These are phyloP conservation scores for Metalampra italica DNA, from an alignment of 2,888 invertebrate genomes.

Conservation along the genomic window DNA sequence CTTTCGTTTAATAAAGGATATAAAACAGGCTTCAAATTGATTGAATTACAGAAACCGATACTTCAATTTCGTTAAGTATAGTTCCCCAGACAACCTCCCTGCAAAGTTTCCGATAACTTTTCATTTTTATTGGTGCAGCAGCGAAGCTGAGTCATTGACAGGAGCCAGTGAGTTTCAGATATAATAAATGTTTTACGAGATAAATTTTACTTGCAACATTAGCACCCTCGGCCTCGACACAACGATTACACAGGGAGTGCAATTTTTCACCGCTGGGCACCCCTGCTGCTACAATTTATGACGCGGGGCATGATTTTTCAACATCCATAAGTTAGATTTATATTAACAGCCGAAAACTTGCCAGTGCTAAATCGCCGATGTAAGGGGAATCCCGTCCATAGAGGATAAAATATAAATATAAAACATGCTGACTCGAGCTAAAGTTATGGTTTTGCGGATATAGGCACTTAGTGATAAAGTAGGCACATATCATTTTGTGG, in stretches of 20 bases:
- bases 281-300: conserved; percentile 69
- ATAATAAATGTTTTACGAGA: conserved; percentile 67
- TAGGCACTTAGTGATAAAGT: background rate
- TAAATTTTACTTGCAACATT: conserved; percentile 69
- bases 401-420: conserved; percentile 15
- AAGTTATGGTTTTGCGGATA: conserved; percentile 10
- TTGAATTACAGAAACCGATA: conserved; percentile 1
- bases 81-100: conserved; percentile 20
- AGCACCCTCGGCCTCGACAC: conserved; percentile 67
- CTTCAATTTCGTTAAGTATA: conserved; percentile 30
- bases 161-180: conserved; percentile 38
- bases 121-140: conserved; percentile 29
- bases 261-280: conserved; percentile 69
- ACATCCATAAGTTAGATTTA: conserved; percentile 68
- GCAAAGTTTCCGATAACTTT: conserved; percentile 27
- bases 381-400: conserved; percentile 14
- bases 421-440: conserved; percentile 15
- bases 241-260: conserved; percentile 63
- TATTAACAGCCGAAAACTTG: conserved; percentile 59
- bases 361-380: conserved; percentile 39
- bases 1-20: no score
- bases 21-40: no score
- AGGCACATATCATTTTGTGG: background rate
- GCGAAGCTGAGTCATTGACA: conserved; percentile 37
- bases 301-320: conserved; percentile 71